Conservation (phyloP, 2,113 vertebrate genomes). For the Sigmodon hispidus region DNA sequence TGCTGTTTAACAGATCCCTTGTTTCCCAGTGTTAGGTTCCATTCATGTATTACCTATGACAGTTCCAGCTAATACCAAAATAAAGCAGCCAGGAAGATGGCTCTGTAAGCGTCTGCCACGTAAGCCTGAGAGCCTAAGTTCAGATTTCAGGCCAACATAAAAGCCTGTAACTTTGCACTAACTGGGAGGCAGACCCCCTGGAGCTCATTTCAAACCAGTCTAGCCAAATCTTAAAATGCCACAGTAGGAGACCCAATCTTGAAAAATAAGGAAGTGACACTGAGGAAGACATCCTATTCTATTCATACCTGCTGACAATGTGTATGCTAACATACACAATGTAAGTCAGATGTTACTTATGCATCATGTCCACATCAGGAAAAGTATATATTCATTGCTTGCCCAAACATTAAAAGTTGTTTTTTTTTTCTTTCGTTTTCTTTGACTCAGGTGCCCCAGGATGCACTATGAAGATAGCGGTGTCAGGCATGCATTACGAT, state of each 20-base stretch:
- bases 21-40: conserved; percentile 60
- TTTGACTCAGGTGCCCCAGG: neutral
- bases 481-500: no score
- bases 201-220: neutral
- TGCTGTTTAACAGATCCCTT: conserved; percentile 43
- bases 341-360: neutral
- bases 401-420: neutral
- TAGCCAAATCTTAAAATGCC: neutral
- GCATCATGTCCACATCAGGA: neutral
- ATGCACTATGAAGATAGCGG: neutral
- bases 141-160: neutral
- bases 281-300: no score
- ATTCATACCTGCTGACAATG: neutral
- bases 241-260: neutral
- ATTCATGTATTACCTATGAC: conserved; percentile 20
- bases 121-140: neutral
- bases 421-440: neutral
- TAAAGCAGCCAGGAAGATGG: neutral
- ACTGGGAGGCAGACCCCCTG: neutral
- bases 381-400: neutral
- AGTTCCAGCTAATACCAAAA: neutral
- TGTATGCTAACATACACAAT: neutral
- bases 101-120: neutral
- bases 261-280: neutral
- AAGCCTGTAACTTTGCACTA: neutral